These are phyloP conservation scores for Charaxes varanes DNA, from an alignment of 1,140 invertebrate genomes.

Conservation along the genomic window DNA sequence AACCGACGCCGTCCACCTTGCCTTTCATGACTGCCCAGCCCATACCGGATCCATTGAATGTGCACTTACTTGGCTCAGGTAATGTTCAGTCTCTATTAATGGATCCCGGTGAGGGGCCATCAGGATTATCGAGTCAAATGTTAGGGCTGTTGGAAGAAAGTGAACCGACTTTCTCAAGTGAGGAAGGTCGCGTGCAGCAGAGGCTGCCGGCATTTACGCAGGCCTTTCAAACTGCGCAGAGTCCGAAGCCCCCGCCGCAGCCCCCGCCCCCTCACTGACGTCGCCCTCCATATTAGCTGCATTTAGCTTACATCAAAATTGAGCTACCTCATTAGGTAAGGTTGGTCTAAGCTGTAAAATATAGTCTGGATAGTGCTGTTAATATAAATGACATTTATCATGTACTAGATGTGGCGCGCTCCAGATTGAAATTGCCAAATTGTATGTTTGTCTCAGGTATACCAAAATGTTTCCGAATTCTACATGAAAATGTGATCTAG, in stretches of 20 bases:
- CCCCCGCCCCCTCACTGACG: conserved; percentile 62
- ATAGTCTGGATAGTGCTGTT: conserved; percentile 43
- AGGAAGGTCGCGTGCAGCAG: conserved; percentile 45
- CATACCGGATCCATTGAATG: conserved; percentile 34
- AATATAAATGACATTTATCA: conserved; percentile 12
- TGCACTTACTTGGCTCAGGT: conserved; percentile 41
- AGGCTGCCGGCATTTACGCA: conserved; percentile 65
- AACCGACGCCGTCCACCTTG: conserved; percentile 43
- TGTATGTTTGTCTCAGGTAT: conserved; percentile 60
- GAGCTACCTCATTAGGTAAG: conserved; percentile 70
- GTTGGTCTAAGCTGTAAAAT: conserved; percentile 56
- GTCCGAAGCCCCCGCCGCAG: conserved; percentile 64
- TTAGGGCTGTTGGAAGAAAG: conserved; percentile 48
- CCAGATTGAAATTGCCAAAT: conserved; percentile 54
- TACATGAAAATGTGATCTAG: conserved; percentile 73
- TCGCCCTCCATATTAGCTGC: conserved; percentile 24
- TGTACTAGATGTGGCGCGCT: conserved; percentile 19
- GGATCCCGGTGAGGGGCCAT: conserved; percentile 56
- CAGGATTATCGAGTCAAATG: conserved; percentile 53
- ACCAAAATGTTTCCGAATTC: conserved; percentile 72
- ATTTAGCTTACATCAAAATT: conserved; percentile 57
- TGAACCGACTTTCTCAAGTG: conserved; percentile 36
- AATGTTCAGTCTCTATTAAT: conserved; percentile 49
- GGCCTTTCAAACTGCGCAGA: conserved; percentile 67
- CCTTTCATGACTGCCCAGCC: conserved; percentile 47